Evolutionary conservation across 1,140 invertebrate species (phyloP), one percentile per base, ranked within the genome.

Genomic region (Neoseiulus cucumeris): DNA sequence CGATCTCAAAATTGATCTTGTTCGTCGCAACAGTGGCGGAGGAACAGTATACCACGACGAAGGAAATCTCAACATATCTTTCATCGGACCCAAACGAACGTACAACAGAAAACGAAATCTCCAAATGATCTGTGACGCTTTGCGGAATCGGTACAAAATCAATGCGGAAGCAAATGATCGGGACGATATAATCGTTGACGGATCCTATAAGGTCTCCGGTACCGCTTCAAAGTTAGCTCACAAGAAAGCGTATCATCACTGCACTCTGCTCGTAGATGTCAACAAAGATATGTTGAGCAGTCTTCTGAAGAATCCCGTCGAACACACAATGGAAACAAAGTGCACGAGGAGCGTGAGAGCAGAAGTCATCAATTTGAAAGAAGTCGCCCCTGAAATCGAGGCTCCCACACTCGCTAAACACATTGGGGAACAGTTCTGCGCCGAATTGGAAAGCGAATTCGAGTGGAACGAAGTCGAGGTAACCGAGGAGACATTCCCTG

Each of bases 31-130:
- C 72, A 95, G 91, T 75, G 93, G 91, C n/a, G 95, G 94, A 66
- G 92, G 91, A 9, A 87, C 91, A 18, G 91, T 98, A 20, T 98
- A 91, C 75, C 93, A 98, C 76, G 94, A 98, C 76, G 72, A 80
- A 67, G 92, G 91, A 44, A 95, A 94, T 78, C 76, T 97, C 0
- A 97, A 96, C 78, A 79, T 91, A 64, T 86, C 89, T 0, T 96
- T 96, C 75, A 88, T 96, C 69, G 86, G 86, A 2, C 79, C 83
- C 0, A 80, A 82, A 70, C 81, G 85, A 68, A 77, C 81, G 55
- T 93, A 93, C 74, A 83, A 91, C 74, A 78, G 89, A 67, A 84
- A 82, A 69, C 83, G 84, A 68, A 95, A 96, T 77, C 78, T 94
- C 69, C 83, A 89, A 68, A 78, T 94, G 17, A 85, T 96, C 20